Base-by-base conservation (phyloP, 2,797 vertebrate genomes). In the Natrix natrix region DNA sequence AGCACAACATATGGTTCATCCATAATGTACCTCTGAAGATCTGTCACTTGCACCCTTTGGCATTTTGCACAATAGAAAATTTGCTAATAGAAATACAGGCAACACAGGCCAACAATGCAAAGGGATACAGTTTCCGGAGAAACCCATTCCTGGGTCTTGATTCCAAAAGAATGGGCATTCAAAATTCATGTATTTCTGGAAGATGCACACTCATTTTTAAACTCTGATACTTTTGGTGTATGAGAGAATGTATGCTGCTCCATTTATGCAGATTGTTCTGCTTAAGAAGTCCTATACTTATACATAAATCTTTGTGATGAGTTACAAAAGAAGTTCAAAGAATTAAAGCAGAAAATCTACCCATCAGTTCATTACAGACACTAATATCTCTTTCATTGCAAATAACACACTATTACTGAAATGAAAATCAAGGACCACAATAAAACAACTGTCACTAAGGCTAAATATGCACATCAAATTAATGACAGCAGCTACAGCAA, bases 341-440 rank as follows among this genome's bases (percentile, higher is more conserved):
- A 63, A 90, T 90, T 93, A 48, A 63, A n/a, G 37, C 3, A 28
- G 60, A 90, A 90, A 32, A 56, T 32, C 37, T 63, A 88, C 48
- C 91, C 28, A 43, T 55, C 24, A 55, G 32, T 69, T 88, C 13
- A 92, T 92, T 92, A 92, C 37, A 8, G 48, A 59, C 52, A 16
- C 24, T 57, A 92, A 88, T 74, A 69, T 74, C 20, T 28, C 63
- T 88, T 91, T 92, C 63, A 24, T 22, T 92, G 63, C 16, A 92
- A 48, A 8, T 83, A 43, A 48, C 37, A 83, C 20, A 48, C 37
- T 83, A 43, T 83, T 83, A 22, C 37, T 0, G 32, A 78, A 78
- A 78, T 78, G 37, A 43, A 78, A 78, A 78, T 78, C 74, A 78
- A 78, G 37, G 74, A 43, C 17, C 74, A 78, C 74, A 78, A 78